Percentiles rank a stretch among this genome's conserved stretches.
Conservation (phyloP, 2,113 vertebrate genomes). For the Pogonocichla stellata region DNA sequence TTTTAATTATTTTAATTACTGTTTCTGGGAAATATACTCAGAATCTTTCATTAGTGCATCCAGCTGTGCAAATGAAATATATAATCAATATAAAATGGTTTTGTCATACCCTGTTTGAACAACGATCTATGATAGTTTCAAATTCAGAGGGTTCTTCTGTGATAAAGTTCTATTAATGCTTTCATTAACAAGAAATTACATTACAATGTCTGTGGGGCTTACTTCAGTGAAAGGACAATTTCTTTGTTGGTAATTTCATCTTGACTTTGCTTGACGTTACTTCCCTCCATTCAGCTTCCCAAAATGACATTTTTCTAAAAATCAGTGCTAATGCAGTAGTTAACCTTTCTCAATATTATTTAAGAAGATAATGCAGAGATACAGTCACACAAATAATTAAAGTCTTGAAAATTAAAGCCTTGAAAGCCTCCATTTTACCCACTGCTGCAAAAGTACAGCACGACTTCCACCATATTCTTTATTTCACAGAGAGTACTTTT, state of each 20-base stretch:
- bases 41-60: constrained; percentile 48
- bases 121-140: constrained; percentile 31
- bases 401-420: not conserved
- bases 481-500: not conserved
- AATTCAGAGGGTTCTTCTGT: constrained; percentile 22
- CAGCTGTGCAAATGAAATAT: constrained; percentile 59
- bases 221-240: constrained; percentile 22
- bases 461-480: not conserved
- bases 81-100: constrained; percentile 58
- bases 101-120: constrained; percentile 47
- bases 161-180: constrained; percentile 39
- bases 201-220: constrained; percentile 45
- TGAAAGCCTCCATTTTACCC: not conserved
- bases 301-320: constrained; percentile 15
- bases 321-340: constrained; percentile 19
- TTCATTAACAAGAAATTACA: constrained; percentile 52
- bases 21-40: constrained; percentile 40
- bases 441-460: not conserved
- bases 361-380: constrained; percentile 31
- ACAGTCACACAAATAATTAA: not conserved
- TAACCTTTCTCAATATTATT: constrained; percentile 52
- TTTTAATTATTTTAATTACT: constrained; percentile 45
- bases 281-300: not conserved
- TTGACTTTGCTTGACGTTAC: not conserved
- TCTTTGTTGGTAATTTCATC: constrained; percentile 50